Percentiles rank a stretch among this genome's conserved stretches.
Conservation (phyloP, 2,797 vertebrate genomes). For the Eulemur mongoz region DNA sequence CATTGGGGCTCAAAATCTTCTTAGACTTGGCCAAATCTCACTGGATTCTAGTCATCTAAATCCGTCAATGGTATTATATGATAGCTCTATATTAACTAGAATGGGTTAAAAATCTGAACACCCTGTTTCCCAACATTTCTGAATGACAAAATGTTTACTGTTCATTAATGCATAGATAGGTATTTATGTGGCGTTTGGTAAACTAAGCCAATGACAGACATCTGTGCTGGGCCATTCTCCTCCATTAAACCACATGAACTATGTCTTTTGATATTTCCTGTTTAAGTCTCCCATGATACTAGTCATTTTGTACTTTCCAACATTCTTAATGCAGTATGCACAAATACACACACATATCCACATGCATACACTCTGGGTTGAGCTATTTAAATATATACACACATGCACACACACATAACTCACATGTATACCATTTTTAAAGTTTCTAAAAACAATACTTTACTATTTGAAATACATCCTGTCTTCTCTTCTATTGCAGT, state of each 20-base stretch:
- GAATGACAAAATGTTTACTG: background rate
- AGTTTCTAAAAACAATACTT: slow-evolving; percentile 21
- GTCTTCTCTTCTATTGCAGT: background rate
- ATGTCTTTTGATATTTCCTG: background rate
- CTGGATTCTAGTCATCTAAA: background rate
- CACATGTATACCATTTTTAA: background rate
- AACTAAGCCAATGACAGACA: background rate
- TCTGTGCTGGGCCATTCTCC: background rate
- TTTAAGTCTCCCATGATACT: background rate
- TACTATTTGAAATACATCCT: background rate
- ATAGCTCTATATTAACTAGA: background rate
- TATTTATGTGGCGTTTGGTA: background rate
- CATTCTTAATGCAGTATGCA: background rate
- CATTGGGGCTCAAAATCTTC: background rate
- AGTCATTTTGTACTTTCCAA: background rate
- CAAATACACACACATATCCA: background rate
- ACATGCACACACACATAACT: background rate
- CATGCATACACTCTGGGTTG: background rate
- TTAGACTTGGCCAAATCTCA: background rate
- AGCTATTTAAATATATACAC: background rate
- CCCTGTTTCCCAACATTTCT: background rate
- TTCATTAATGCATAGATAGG: background rate
- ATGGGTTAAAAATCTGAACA: background rate
- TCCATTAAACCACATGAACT: background rate
- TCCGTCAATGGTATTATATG: background rate